phyloP scores from a whole-genome alignment of 2,888 invertebrate genomes.

The Tetanocera ferruginea region DNA sequence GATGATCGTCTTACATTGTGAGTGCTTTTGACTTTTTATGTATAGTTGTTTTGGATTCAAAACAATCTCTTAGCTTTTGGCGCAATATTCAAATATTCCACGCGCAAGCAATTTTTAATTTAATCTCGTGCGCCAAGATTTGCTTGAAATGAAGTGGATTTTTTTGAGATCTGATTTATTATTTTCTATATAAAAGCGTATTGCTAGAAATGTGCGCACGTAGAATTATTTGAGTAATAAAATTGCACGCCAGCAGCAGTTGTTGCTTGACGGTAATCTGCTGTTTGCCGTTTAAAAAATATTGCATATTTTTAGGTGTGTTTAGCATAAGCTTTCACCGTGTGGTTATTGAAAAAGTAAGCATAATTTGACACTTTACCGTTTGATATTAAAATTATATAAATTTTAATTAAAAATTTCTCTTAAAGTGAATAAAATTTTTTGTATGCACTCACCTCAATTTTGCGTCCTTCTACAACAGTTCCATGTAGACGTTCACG shows the following conservation, averaged over 20 bases:
- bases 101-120: background rate
- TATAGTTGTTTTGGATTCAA: too few species aligned
- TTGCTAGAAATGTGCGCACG: too few species aligned
- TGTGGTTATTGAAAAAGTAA: background rate
- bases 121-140: background rate
- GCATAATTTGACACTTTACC: too few species aligned
- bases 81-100: background rate
- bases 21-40: too few species aligned
- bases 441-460: slow-evolving; percentile 92
- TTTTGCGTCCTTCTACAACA: slow-evolving; percentile 99
- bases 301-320: background rate
- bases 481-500: slow-evolving; percentile 99
- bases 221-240: background rate
- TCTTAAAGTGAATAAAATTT: too few species aligned
- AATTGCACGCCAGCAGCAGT: background rate
- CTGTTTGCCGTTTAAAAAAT: background rate
- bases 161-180: background rate
- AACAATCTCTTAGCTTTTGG: too few species aligned
- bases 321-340: background rate
- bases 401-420: too few species aligned
- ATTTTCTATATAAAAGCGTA: background rate
- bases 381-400: too few species aligned
- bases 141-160: background rate
- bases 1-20: too few species aligned
- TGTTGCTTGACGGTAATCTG: background rate